Base-by-base conservation (phyloP, 1,140 invertebrate species). In the Belonocnema kinseyi region DNA sequence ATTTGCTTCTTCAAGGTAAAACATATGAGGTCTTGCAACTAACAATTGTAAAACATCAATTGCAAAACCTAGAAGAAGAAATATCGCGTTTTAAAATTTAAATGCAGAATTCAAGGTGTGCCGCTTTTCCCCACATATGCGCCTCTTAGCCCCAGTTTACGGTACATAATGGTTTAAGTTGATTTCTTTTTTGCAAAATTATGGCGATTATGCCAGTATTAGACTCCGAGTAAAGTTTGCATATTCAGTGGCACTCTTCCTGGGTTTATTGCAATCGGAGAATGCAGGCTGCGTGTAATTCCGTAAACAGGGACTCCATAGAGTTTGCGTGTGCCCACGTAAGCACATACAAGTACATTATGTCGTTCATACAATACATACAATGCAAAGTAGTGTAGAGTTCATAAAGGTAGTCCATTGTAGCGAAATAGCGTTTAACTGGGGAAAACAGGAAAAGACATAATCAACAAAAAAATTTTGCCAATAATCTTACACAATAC, bases 361-460 rank as follows among this genome's bases (percentile, higher is more conserved):
- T 80, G 80, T 84, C 78, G 80, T 86, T 88, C 83, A 86, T 86
- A 83, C 84, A 83, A 86, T 87, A 87, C 83, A 85, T 86, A 87
- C 82, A 88, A 89, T 88, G 90, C 88, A 90, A 87, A 89, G 85
- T 90, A 90, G 87, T 72, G 86, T 90, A 90, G 89, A 82, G 80
- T 85, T 87, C 87, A 88, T 89, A 89, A 88, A 77, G 84, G 83
- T 90, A 90, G 87, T 89, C 85, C 89, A 90, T 84, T 85, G 88
- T 90, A 90, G 88, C 88, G 88, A 88, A 90, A 90, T 90, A 90
- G 88, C 85, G 75, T 86, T 87, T 87, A 88, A 88, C 83, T 73
- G 81, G 74, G 83, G 74, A 82, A 83, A 80, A 84, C 77, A 73
- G 74, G 74, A 81, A 83, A 83, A 80, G 58, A 82, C 81, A 85